Evolutionary conservation across 1,140 invertebrate species (phyloP), one percentile per base, ranked within the genome.

Genomic region (Muscidifurax raptorellus): DNA sequence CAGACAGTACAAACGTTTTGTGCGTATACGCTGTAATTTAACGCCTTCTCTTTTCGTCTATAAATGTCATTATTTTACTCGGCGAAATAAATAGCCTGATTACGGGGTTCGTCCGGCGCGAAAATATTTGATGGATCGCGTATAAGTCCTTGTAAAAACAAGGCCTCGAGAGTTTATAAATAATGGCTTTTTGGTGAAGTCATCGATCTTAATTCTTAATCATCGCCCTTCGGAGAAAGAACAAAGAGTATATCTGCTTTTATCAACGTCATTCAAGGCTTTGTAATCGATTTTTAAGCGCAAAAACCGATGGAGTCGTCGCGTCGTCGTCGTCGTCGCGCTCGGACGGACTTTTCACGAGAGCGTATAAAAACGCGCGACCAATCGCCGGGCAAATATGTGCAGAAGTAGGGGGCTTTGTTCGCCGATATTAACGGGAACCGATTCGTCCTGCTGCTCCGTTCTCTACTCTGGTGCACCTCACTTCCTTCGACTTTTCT

Each of bases 341-440:
- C 76, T 25, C 74, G 74, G 36, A n/a, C 22, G 22, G 52, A 64
- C 78, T 67, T 69, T 66, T 64, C 76, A 52, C 52, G 30, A 2
- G 36, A 32, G 9, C 0, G 59, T 27, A 25, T 10, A 81, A 83
- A 89, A 89, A 88, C 89, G 86, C 88, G 88, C 78, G 86, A 90
- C 91, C 82, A 90, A 92, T 91, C 76, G 83, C 80, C 90, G 86
- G 75, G 89, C 87, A 92, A 92, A 92, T 90, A 91, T 89, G 88
- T 87, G 81, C 87, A 15, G 71, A 9, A 25, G 32, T 75, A 32
- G 12, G 64, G 30, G 87, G 88, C 22, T 89, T 90, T 87, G 87
- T 90, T 89, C 84, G 86, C 87, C 90, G 89, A 90, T 90, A 90
- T 90, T 90, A 89, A 87, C 85, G 81, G 78, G 47, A 89, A 91